Conservation (phyloP, 1,140 invertebrate species). For the Popillia japonica region DNA sequence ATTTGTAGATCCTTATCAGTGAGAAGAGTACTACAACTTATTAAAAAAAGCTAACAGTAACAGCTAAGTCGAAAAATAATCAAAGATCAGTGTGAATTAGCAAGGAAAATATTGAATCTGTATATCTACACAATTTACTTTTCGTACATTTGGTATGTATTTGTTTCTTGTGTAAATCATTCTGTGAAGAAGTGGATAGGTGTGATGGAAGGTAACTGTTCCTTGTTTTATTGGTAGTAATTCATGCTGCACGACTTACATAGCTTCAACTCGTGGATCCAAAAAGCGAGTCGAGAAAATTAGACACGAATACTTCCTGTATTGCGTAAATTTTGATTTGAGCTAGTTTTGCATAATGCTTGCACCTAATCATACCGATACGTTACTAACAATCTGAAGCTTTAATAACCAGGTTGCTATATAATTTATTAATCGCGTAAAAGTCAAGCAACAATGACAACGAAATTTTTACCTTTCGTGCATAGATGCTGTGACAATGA, state of each 20-base stretch:
- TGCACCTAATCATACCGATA: not conserved
- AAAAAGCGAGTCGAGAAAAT: slow-evolving; percentile 5
- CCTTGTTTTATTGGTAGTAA: slow-evolving; percentile 13
- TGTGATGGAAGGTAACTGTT: not conserved
- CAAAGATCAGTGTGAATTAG: too few species aligned
- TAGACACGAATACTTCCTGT: slow-evolving; percentile 29
- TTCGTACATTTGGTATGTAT: not conserved
- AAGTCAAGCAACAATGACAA: not conserved
- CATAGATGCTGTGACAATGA: not conserved
- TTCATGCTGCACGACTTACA: slow-evolving; percentile 17
- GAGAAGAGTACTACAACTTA: too few species aligned
- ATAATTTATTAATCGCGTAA: not conserved
- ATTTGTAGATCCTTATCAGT: too few species aligned
- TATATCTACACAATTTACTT: not conserved
- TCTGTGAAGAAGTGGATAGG: not conserved
- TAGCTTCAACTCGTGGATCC: not conserved
- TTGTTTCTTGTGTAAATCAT: not conserved
- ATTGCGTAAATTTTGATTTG: slow-evolving; percentile 23
- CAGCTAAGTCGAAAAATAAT: too few species aligned
- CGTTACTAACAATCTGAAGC: not conserved
- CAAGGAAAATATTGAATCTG: too few species aligned
- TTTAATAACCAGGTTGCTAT: not conserved
- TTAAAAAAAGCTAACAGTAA: too few species aligned
- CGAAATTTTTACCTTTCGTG: not conserved
- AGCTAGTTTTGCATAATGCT: slow-evolving; percentile 25